Conservation (phyloP, 2,888 invertebrate species). For the Heteropelma amictum region DNA sequence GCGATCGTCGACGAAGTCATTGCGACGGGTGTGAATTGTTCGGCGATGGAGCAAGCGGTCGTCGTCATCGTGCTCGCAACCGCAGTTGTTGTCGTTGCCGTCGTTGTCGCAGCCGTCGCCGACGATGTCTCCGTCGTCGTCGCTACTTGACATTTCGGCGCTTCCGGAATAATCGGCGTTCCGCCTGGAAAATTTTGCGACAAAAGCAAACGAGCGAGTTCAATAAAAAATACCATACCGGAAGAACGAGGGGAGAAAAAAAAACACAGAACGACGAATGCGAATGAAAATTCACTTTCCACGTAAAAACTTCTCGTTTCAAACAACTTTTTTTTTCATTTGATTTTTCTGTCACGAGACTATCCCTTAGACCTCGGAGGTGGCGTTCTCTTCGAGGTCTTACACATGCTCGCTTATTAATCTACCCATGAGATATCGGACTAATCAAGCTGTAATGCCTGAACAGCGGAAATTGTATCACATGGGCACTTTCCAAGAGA, state of each 20-base stretch:
- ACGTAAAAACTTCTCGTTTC: not conserved
- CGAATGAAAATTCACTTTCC: not conserved
- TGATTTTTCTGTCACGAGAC: conserved; percentile 54
- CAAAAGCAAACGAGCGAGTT: not conserved
- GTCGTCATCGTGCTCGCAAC: conserved; percentile 41
- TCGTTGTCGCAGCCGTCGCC: conserved; percentile 62
- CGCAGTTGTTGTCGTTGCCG: conserved; percentile 23
- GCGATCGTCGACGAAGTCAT: conserved; percentile 6
- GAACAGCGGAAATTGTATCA: conserved; percentile 59
- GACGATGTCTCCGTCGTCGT: conserved; percentile 60
- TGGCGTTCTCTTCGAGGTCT: conserved; percentile 61
- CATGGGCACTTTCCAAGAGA: conserved; percentile 49
- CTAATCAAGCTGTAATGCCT: conserved; percentile 52
- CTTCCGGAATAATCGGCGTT: conserved; percentile 77
- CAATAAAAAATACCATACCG: not conserved
- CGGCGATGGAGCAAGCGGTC: conserved; percentile 48
- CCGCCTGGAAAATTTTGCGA: conserved; percentile 77
- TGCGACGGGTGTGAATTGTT: not conserved
- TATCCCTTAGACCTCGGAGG: conserved; percentile 59
- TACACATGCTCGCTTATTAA: conserved; percentile 67
- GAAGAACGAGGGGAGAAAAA: not conserved
- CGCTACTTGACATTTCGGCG: conserved; percentile 66
- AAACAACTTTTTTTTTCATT: not conserved
- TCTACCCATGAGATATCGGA: conserved; percentile 63
- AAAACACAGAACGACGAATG: too few relatives aligned